Percentiles rank a stretch among this genome's conserved stretches.
These are phyloP conservation scores for Mystacornis crossleyi DNA, from an alignment of 2,113 vertebrate genomes.

Conservation along the genomic window DNA sequence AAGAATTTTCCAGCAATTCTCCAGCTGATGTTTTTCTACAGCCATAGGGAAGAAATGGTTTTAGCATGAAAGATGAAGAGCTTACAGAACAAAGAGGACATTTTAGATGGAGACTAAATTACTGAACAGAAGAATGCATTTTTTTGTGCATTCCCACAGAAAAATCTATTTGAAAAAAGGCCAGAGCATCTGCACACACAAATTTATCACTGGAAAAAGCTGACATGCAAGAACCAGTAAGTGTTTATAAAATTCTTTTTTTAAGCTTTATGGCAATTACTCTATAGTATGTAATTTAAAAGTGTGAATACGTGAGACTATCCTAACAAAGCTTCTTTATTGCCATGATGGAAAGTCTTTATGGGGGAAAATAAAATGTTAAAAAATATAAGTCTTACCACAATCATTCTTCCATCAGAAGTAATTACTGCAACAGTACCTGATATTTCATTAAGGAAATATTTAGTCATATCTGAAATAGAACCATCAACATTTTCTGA, in stretches of 20 bases:
- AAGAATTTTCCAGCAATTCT: neutral
- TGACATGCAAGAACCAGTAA: neutral
- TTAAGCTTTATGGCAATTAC: neutral
- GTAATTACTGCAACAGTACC: constrained; percentile 97
- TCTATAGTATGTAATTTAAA: neutral
- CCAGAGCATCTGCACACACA: neutral
- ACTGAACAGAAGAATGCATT: neutral
- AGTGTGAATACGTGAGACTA: neutral
- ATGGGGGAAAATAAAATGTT: neutral
- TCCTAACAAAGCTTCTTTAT: neutral
- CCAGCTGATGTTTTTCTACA: neutral
- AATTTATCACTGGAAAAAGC: neutral
- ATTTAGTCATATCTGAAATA: neutral
- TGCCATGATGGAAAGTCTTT: neutral
- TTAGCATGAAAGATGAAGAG: neutral
- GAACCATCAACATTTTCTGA: neutral
- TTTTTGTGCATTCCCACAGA: neutral
- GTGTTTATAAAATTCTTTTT: neutral
- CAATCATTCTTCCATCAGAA: constrained; percentile 97
- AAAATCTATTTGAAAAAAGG: neutral
- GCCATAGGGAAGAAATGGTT: neutral
- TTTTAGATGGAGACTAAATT: neutral
- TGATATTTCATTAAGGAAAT: constrained; percentile 77
- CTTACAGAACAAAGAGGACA: neutral
- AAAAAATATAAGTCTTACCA: constrained; percentile 78